Conservation (phyloP, 2,797 vertebrate species). For the Lateolabrax maculatus region DNA sequence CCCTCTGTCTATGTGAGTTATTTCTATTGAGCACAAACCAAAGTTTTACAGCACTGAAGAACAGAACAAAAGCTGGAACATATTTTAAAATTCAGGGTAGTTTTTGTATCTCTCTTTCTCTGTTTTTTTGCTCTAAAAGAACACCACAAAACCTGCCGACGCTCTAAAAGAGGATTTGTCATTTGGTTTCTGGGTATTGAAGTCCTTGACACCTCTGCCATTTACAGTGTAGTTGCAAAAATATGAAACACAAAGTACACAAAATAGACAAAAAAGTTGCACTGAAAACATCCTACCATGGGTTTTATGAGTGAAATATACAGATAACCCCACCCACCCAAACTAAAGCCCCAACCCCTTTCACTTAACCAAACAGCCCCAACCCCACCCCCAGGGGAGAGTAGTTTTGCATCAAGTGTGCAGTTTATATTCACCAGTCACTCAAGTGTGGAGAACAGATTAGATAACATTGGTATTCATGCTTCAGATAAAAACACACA, state of each 20-base stretch:
- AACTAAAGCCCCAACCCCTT: neutral
- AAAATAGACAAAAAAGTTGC: neutral
- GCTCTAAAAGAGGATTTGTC: neutral
- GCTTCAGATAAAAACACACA: constrained; percentile 43
- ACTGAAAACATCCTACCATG: neutral
- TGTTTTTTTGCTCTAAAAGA: neutral
- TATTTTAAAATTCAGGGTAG: neutral
- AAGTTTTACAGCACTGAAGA: neutral
- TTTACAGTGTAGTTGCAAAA: neutral
- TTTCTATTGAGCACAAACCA: neutral
- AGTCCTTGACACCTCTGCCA: neutral
- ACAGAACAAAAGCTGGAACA: neutral
- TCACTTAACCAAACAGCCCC: neutral
- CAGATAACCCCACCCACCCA: neutral
- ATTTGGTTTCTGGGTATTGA: neutral
- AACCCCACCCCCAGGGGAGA: neutral
- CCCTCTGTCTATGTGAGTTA: neutral
- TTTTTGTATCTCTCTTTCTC: too few relatives aligned
- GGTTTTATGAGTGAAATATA: neutral
- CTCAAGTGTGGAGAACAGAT: constrained; percentile 52
- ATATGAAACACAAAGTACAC: neutral
- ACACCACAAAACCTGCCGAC: neutral
- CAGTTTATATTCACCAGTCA: constrained; percentile 44
- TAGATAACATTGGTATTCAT: constrained; percentile 60
- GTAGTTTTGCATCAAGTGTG: neutral